phyloP scores from a whole-genome alignment of 2,113 vertebrate genomes.

The Odobenus rosmarus region DNA sequence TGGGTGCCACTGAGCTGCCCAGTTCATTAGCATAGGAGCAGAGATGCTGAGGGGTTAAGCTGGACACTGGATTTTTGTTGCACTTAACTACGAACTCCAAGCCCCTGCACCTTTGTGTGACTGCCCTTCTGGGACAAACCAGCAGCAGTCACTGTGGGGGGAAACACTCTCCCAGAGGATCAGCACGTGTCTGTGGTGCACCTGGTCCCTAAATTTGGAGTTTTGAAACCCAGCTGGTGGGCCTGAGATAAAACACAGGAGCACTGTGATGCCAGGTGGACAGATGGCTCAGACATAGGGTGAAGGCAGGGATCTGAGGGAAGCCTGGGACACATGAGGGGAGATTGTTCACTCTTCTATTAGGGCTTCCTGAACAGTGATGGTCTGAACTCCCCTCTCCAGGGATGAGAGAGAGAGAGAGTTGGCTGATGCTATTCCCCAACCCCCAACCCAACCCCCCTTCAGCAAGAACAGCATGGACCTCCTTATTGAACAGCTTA shows the following conservation, averaged over 20 bases:
- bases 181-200: not conserved
- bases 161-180: not conserved
- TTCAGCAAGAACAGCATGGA: not conserved
- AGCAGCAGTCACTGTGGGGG: not conserved
- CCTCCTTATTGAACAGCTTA: not conserved
- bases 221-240: not conserved
- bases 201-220: not conserved
- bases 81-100: not conserved
- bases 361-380: not conserved
- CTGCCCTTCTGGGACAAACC: not conserved
- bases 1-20: not conserved
- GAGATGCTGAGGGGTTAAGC: not conserved
- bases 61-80: not conserved
- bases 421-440: not conserved
- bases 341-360: not conserved
- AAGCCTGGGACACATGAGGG: not conserved
- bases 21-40: not conserved
- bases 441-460: too few species aligned
- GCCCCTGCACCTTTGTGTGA: not conserved
- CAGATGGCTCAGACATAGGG: not conserved
- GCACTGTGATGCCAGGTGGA: not conserved
- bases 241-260: not conserved
- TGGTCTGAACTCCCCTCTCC: not conserved
- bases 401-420: not conserved
- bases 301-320: not conserved